Evolutionary conservation across 2,113 vertebrate genomes (phyloP), one percentile per base, ranked within the genome.

Genomic region (Rhizomys pruinosus): DNA sequence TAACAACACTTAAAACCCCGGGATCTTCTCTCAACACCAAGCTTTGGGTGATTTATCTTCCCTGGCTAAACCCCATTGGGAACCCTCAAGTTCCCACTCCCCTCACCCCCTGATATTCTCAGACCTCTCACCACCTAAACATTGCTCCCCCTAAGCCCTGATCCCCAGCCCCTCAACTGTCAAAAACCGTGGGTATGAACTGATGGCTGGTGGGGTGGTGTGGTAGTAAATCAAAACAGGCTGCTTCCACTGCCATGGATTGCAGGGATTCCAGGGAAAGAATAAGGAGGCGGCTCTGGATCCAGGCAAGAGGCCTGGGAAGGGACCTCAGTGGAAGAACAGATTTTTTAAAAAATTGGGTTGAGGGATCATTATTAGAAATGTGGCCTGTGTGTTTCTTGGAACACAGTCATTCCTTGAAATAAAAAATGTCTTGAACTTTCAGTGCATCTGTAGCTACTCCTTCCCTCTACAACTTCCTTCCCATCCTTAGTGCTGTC

Each of bases 181-280:
- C 94, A 97, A 89, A 97, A 95, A 25, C 77, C 92, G 87, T 25
- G 81, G 93, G 92, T 94, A 97, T 94, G 94, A 97, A 98, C 90
- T 96, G 97, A 97, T 93, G 89, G 19, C 8, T 47, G 34, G 34
- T 19, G 87, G 84, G 96, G 22, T 32, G 17, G 37, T 74, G 94
- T 93, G 96, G 92, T 91, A 97, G 94, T 96, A 96, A 97, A 98
- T 96, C 82, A 95, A 94, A 98, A 97, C 97, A 98, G 98, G 97
- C 96, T 97, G 96, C 88, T 97, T 97, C 97, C 97, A 96, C 94
- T 97, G 96, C 87, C 86, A 10, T 44, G 96, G 95, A 94, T 96
- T 96, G 95, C 95, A 89, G 84, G 93, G 96, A 95, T 91, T 97
- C 95, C 61, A 63, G 47, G 96, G 95, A 94, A 95, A 94, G 95